Evolutionary conservation across 2,888 invertebrate species (phyloP), one percentile per base, ranked within the genome.

Genomic region (Sinhomidia bicolor): DNA sequence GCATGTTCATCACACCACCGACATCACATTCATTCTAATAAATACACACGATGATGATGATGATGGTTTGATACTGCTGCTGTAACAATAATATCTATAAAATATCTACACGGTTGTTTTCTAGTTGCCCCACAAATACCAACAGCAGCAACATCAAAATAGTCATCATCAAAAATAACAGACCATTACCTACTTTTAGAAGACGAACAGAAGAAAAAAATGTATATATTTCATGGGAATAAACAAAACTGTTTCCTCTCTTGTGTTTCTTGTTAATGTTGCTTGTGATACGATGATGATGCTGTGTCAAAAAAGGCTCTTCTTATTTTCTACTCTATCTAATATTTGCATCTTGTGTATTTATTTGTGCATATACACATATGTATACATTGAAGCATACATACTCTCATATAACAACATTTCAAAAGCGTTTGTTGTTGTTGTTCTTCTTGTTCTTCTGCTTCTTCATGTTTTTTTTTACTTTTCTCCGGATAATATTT

Each of bases 151-250:
- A 65, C 17, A 57, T 57, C 36, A 76, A 36, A 68, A 23, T 60
- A 71, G 76, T 54, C 74, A 36, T 36, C 54, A 57, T 54, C 79
- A 88, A 84, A 84, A 88, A 88, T 88, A 84, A 88, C 88, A 84
- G 84, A 79, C 88, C 88, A 88, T 88, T 88, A 84, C 88, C 88
- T 88, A 88, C 80, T 84, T 88, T 5, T n/a, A 51, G 7, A 29
- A 47, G 4, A 74, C n/a, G n/a, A n/a, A n/a, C n/a, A 74, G 47
- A 74, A 26, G 80, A 84, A 88, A 88, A 84, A 79, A n/a, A n/a
- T n/a, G n/a, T n/a, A n/a, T n/a, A n/a, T n/a, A n/a, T n/a, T n/a
- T 71, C 84, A 88, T 84, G 84, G 84, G 80, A 84, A 88, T 80
- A 83, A 78, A n/a, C n/a, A n/a, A n/a, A n/a, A 88, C 78, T 57